Base-by-base conservation (phyloP, 2,113 vertebrate species). In the Lampris incognitus region DNA sequence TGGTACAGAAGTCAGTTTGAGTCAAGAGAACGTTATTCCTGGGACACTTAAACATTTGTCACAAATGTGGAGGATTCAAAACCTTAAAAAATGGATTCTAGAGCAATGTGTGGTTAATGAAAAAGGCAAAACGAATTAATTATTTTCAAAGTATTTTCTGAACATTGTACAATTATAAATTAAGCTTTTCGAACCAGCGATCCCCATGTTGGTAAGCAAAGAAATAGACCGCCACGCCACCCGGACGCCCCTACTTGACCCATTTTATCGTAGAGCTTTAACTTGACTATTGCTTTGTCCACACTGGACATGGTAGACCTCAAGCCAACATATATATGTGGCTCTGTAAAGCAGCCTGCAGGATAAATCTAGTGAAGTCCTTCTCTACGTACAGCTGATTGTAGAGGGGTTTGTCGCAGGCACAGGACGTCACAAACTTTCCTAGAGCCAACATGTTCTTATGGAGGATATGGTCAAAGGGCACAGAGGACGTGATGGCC, bases 401-500 rank as follows among this genome's bases (percentile, higher is more conserved):
- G 68, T 91, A 94, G 65, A 94, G 87, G 0, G 77, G 9, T 51
- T 93, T 88, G 77, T 94, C 91, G 6, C 93, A 93, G 52, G 57
- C 84, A 0, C 11, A 37, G 62, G 84, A 74, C 0, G 39, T 9
- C 6, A 89, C 64, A 0, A 93, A 69, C 54, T 92, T 8, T 0
- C 93, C 93, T 4, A 93, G 56, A 1, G 87, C 91, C 57, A 94
- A 72, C 24, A 46, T 75, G 82, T 93, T 94, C 62, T 91, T 90
- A 78, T 92, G 92, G 54, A 90, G 9, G 80, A 84, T 88, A 50
- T 55, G 68, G 85, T 94, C 92, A 9, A 69, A 93, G 58, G 93
- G 92, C 61, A 94, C 87, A 0, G 93, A 94, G 85, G 94, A 94
- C 92, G 94, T 90, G 69, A 94, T 51, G 71, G 89, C 91, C 61